phyloP scores from a whole-genome alignment of 2,888 invertebrate species.

The Microplitis manilae region DNA sequence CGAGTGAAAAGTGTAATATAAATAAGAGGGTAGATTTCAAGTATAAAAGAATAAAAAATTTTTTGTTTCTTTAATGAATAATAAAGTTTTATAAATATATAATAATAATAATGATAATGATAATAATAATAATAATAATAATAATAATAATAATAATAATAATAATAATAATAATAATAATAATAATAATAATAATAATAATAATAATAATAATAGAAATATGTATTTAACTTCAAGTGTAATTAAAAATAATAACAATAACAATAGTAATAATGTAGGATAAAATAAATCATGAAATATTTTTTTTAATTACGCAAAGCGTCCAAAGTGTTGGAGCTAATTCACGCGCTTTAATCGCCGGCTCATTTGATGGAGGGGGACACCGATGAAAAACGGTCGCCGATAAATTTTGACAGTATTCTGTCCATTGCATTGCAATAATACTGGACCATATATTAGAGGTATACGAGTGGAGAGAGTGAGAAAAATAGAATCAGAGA shows the following conservation, averaged over 20 bases:
- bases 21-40: slow-evolving; percentile 25
- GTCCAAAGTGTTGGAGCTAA: slow-evolving; percentile 64
- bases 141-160: background rate
- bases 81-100: background rate
- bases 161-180: background rate
- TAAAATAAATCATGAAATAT: slow-evolving; percentile 31
- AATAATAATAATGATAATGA: background rate
- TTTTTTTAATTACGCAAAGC: slow-evolving; percentile 34
- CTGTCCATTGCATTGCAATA: slow-evolving; percentile 72
- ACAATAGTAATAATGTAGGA: slow-evolving; percentile 15
- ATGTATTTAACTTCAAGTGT: background rate
- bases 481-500: slow-evolving; percentile 28
- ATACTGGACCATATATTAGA: slow-evolving; percentile 72
- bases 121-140: background rate
- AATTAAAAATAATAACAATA: background rate
- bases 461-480: slow-evolving; percentile 45
- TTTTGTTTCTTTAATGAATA: slow-evolving; percentile 14
- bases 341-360: slow-evolving; percentile 70
- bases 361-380: slow-evolving; percentile 67
- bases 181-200: background rate
- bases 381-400: slow-evolving; percentile 69
- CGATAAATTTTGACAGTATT: slow-evolving; percentile 73
- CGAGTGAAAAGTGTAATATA: slow-evolving; percentile 31
- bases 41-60: slow-evolving; percentile 7
- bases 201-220: background rate